Evolutionary conservation across 2,797 vertebrate genomes (phyloP).

Genomic region (Sebastes oblongus): DNA sequence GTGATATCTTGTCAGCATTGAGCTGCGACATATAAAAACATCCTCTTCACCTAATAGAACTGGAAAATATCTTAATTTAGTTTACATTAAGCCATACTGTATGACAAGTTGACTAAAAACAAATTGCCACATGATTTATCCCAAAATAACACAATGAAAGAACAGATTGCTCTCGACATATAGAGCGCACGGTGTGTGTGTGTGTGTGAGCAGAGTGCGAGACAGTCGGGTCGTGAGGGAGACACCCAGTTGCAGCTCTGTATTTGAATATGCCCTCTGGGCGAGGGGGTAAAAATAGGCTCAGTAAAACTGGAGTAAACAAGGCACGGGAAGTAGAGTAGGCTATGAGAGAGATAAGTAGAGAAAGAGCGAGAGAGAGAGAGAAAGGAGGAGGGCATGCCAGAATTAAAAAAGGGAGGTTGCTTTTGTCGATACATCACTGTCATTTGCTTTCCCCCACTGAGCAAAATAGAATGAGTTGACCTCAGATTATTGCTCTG

Average conservation of each 20-base stretch:
- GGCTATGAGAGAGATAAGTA: constrained; percentile 39
- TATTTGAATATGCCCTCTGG: constrained; percentile 79
- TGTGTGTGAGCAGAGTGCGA: constrained; percentile 41
- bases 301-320: constrained; percentile 79
- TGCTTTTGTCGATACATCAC: constrained; percentile 34
- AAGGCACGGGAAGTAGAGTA: constrained; percentile 70
- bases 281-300: constrained; percentile 81
- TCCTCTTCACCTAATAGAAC: not conserved
- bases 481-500: constrained; percentile 1
- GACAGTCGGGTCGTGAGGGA: constrained; percentile 54
- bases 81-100: not conserved
- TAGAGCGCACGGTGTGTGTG: constrained; percentile 19
- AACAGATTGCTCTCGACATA: constrained; percentile 38
- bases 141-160: not conserved
- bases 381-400: constrained; percentile 1
- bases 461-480: constrained; percentile 3
- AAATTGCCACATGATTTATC: not conserved
- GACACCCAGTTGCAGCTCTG: constrained; percentile 73
- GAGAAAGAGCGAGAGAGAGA: not conserved
- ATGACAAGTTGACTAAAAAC: not conserved
- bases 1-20: no score
- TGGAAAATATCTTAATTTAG: not conserved
- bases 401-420: constrained; percentile 9
- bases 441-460: constrained; percentile 23
- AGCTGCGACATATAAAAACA: constrained; percentile 3